phyloP scores from a whole-genome alignment of 2,888 invertebrate species.

The Neoaliturus tenellus region DNA sequence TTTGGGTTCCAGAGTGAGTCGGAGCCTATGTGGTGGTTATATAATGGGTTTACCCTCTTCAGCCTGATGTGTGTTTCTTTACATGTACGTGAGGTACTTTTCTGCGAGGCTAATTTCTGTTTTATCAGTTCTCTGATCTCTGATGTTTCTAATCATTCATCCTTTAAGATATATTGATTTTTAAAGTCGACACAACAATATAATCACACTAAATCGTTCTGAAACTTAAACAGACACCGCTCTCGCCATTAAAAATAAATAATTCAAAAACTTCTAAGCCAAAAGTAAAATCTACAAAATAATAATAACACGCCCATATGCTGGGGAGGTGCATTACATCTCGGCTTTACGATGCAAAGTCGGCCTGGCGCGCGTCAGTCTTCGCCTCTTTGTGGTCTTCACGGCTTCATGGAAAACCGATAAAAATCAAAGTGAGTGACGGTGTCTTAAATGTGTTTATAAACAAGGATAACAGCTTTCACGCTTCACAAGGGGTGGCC shows the following conservation, averaged over 20 bases:
- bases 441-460: slow-evolving; percentile 31
- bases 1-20: no score
- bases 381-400: slow-evolving; percentile 22
- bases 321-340: neutral
- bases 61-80: no score
- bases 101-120: no score
- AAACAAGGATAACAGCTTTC: neutral
- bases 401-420: slow-evolving; percentile 17
- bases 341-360: neutral
- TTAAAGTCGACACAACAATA: no score
- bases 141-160: no score
- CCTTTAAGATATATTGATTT: no score
- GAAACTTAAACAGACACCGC: no score
- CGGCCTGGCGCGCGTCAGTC: slow-evolving; percentile 15
- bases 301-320: neutral
- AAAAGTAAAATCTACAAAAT: neutral
- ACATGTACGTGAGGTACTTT: no score
- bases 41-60: no score
- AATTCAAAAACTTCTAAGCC: neutral
- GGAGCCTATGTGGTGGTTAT: no score
- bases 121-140: no score
- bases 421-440: slow-evolving; percentile 19
- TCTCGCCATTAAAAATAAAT: neutral
- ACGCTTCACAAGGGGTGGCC: neutral
- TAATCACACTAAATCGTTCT: no score